phyloP scores from a whole-genome alignment of 2,888 invertebrate species.

The Callyntrura sp. region DNA sequence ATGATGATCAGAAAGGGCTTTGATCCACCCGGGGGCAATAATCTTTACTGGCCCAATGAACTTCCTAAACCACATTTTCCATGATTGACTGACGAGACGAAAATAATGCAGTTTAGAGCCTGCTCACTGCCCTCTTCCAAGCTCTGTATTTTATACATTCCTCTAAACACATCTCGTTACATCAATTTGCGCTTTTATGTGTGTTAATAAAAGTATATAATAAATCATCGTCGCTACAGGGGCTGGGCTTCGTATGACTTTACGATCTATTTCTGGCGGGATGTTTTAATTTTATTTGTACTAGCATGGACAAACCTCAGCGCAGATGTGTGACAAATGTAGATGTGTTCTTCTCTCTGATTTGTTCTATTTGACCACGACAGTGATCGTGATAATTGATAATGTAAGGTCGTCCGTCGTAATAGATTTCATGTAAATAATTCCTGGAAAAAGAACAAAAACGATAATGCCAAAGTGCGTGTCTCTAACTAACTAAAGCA shows the following conservation, averaged over 20 bases:
- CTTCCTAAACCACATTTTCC: conserved; percentile 79
- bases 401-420: no score
- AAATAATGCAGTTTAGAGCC: conserved; percentile 31
- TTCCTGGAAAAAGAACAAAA: no score
- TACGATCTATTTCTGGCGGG: no score
- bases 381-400: no score
- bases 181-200: not conserved
- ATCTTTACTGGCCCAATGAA: conserved; percentile 80
- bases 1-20: conserved; percentile 70
- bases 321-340: no score
- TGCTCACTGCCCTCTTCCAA: conserved; percentile 11
- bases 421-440: no score
- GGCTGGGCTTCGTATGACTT: not conserved
- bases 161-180: conserved; percentile 7
- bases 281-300: no score
- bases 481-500: no score
- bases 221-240: not conserved
- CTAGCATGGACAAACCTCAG: no score
- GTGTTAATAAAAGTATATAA: conserved; percentile 12
- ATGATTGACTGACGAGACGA: conserved; percentile 51
- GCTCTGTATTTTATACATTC: not conserved
- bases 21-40: conserved; percentile 78
- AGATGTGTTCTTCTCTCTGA: no score
- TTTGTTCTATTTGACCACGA: no score
- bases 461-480: no score